Evolutionary conservation across 2,797 vertebrate genomes (phyloP), one percentile per base, ranked within the genome.

Genomic region (Pseudopleuronectes americanus): DNA sequence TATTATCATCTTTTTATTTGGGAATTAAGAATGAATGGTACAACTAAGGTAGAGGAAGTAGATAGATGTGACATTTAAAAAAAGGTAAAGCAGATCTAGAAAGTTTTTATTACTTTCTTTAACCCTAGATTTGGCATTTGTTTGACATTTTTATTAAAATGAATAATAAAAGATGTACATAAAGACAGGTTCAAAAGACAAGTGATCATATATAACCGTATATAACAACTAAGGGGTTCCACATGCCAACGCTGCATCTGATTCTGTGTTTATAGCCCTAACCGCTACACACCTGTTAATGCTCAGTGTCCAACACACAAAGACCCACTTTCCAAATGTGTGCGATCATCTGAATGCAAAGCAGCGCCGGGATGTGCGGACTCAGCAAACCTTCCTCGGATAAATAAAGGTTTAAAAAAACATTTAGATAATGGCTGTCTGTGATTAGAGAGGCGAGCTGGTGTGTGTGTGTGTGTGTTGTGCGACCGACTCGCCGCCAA

Each of bases 321-420:
- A 62, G 55, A 60, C 33, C 58, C 70, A 24, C 16, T 26, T 53
- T 64, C 31, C 31, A 57, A 52, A 43, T 21, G 28, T 36, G 66
- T 66, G 65, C 57, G 58, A 43, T 65, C 41, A n/a, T 76, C 26
- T 70, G 77, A 67, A 84, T 64, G 79, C 71, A 79, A 59, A 84
- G 74, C 70, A 63, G 81, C 56, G 26, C 52, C 2, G 59, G 55
- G 66, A 83, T 65, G 60, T 84, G 85, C 84, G 1, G 2, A 59
- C 76, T 89, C 85, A 86, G 87, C 88, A 85, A 80, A 76, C 67
- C 70, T 49, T 64, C 49, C 36, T 23, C 4, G 63, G 77, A 73
- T 77, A 85, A 88, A 81, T 81, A 81, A 88, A 88, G 74, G 71
- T 86, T 87, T 76, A 67, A 82, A 84, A 84, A 82, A 81, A 76